Percentiles rank a stretch among this genome's conserved stretches.
Evolutionary conservation across 2,113 vertebrate genomes (phyloP).

Genomic region (Pelobates fuscus): DNA sequence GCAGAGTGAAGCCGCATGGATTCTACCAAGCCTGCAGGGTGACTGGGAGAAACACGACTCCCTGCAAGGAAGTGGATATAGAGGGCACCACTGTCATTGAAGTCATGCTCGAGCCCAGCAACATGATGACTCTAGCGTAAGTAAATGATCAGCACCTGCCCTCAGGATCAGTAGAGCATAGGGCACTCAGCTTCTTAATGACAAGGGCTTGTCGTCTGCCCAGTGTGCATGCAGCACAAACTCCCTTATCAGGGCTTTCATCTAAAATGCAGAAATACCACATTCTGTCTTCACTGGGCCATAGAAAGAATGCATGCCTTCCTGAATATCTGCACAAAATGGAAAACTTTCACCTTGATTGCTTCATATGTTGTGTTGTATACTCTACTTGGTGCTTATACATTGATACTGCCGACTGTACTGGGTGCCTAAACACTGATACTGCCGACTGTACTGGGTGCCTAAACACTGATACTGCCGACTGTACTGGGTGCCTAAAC

Average conservation of each 20-base stretch:
- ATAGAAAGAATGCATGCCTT: slow-evolving; percentile 37
- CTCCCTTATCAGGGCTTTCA: slow-evolving; percentile 17
- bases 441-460: too few relatives aligned
- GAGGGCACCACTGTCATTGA: slow-evolving; percentile 97
- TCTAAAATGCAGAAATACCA: slow-evolving; percentile 40
- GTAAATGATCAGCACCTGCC: slow-evolving; percentile 57
- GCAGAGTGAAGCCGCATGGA: slow-evolving; percentile 95
- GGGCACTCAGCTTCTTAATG: neutral
- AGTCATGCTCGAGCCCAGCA: slow-evolving; percentile 89
- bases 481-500: too few relatives aligned
- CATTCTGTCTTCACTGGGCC: slow-evolving; percentile 23
- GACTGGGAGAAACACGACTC: slow-evolving; percentile 94
- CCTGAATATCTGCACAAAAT: neutral
- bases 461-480: too few relatives aligned
- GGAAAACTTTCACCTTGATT: neutral
- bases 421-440: too few relatives aligned
- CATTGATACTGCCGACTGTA: too few relatives aligned
- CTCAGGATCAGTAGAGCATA: neutral
- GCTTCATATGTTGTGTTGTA: too few relatives aligned
- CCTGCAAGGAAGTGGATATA: slow-evolving; percentile 95
- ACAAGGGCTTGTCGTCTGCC: neutral
- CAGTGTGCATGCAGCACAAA: slow-evolving; percentile 5
- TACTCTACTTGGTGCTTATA: too few relatives aligned
- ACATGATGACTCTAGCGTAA: slow-evolving; percentile 94
- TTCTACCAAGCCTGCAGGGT: slow-evolving; percentile 98